Conservation (phyloP, 2,797 vertebrate genomes). For the Heteromormyrus szaboi region DNA sequence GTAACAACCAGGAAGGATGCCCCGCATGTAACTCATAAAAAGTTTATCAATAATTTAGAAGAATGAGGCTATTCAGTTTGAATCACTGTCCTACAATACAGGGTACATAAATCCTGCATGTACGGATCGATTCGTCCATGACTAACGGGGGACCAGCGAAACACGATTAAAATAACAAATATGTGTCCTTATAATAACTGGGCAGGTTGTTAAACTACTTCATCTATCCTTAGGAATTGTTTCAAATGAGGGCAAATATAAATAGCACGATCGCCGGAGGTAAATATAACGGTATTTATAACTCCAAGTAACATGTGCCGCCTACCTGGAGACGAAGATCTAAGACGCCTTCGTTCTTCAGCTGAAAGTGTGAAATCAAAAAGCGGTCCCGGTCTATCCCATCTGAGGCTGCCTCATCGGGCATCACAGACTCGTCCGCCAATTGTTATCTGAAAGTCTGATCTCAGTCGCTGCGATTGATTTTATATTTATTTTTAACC, state of each 20-base stretch:
- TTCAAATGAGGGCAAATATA: not conserved
- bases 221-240: not conserved
- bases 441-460: not conserved
- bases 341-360: slow-evolving; percentile 13
- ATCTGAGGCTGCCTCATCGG: slow-evolving; percentile 34
- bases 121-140: not conserved
- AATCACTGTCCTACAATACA: slow-evolving; percentile 8
- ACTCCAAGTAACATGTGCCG: not conserved
- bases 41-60: slow-evolving; percentile 24
- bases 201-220: not conserved
- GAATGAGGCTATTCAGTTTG: not conserved
- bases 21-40: slow-evolving; percentile 5
- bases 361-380: not conserved
- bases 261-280: not conserved
- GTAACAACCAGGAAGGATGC: not conserved
- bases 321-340: slow-evolving; percentile 13
- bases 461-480: not conserved
- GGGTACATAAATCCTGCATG: not conserved
- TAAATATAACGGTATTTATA: not conserved
- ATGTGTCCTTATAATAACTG: not conserved
- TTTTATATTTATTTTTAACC: not conserved
- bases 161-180: not conserved
- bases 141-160: not conserved
- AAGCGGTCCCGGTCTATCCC: slow-evolving; percentile 37
- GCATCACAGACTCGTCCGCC: not conserved